A percentile compares a stretch with the other conserved stretches of the same genome.
phyloP scores from a whole-genome alignment of 2,113 vertebrate genomes.

The Cygnus buccinator region DNA sequence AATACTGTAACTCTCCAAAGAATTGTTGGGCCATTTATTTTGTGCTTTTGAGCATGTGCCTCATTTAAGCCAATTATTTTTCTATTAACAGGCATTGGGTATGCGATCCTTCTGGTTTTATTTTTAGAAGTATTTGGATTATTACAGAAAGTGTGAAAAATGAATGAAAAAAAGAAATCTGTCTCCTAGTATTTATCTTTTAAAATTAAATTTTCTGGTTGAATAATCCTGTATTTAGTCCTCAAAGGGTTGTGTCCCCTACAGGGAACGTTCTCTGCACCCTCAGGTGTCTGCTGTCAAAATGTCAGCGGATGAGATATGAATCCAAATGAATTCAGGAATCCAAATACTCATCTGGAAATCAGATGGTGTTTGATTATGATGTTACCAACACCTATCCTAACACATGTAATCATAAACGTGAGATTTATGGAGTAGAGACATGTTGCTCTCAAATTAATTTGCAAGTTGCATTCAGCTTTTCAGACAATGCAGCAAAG shows the following conservation, averaged over 20 bases:
- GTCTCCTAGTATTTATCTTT: slow-evolving; percentile 19
- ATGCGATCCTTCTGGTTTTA: slow-evolving; percentile 69
- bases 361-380: neutral
- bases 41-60: slow-evolving; percentile 26
- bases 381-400: neutral
- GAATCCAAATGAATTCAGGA: neutral
- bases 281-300: neutral
- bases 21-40: slow-evolving; percentile 45
- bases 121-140: slow-evolving; percentile 71
- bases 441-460: neutral
- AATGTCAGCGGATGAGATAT: neutral
- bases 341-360: neutral
- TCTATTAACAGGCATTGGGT: slow-evolving; percentile 57
- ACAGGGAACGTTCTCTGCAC: neutral
- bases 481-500: neutral
- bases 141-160: slow-evolving; percentile 70
- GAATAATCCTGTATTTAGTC: slow-evolving; percentile 39
- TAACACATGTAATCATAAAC: neutral
- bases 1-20: slow-evolving; percentile 54
- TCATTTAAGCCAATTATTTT: slow-evolving; percentile 71
- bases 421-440: neutral
- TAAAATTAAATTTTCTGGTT: slow-evolving; percentile 68
- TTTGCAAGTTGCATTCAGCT: neutral
- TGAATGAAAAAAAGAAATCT: slow-evolving; percentile 52
- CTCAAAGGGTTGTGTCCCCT: neutral